Evolutionary conservation across 2,888 invertebrate genomes (phyloP).

Genomic region (Polylopha cassiicola): DNA sequence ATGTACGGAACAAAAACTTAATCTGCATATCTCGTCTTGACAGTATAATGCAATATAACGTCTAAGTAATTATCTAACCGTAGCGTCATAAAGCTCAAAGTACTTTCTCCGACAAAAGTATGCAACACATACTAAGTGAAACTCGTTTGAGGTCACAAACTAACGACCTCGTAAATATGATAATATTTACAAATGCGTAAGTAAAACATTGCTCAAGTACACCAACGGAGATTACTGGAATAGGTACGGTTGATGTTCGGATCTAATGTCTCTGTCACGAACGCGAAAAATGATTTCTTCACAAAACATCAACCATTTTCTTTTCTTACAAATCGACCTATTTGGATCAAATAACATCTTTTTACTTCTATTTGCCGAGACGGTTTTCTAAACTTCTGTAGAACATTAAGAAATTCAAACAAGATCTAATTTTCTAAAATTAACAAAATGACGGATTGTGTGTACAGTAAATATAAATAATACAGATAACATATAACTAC

Average conservation of each 20-base stretch:
- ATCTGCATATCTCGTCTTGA: too few species aligned
- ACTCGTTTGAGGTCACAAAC: constrained; percentile 14
- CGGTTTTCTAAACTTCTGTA: not conserved
- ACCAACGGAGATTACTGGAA: constrained; percentile 5
- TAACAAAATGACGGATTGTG: too few species aligned
- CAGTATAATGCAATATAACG: too few species aligned
- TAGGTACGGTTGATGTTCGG: constrained; percentile 10
- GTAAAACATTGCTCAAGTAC: constrained; percentile 14
- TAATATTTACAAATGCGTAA: constrained; percentile 18
- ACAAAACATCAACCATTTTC: constrained; percentile 10
- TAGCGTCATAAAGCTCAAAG: too few species aligned
- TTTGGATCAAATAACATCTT: too few species aligned
- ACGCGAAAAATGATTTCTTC: constrained; percentile 8
- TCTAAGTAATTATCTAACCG: too few species aligned
- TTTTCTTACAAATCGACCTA: not conserved
- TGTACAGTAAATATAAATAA: too few species aligned
- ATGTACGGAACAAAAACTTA: too few species aligned
- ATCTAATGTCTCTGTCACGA: constrained; percentile 19
- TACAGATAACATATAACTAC: too few species aligned
- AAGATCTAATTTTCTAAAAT: too few species aligned
- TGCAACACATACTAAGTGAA: constrained; percentile 4
- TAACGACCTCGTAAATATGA: constrained; percentile 19
- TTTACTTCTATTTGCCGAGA: not conserved
- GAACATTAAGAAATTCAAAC: not conserved
- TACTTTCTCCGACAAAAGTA: constrained; percentile 10